Evolutionary conservation across 2,797 vertebrate genomes (phyloP).

Genomic region (Muraenolepis orangiensis): DNA sequence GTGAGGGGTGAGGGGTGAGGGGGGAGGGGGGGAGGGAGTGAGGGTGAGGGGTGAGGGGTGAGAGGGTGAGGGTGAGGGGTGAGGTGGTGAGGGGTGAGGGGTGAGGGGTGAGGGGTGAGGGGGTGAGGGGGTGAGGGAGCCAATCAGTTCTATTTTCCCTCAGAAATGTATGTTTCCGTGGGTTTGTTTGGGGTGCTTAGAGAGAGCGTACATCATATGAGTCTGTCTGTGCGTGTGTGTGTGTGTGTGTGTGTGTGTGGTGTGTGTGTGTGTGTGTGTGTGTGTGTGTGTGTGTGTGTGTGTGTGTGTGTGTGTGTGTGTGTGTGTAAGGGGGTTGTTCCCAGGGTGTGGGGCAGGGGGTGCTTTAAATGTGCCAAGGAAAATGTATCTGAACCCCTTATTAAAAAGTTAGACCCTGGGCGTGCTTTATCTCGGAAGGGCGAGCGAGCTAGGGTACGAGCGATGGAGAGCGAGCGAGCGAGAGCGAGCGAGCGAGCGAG

Average conservation of each 20-base stretch:
- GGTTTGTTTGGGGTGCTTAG: background rate
- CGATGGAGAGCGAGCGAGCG: conserved; percentile 9
- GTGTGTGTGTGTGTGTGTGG: no score
- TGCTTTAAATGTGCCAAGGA: conserved; percentile 49
- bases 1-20: background rate
- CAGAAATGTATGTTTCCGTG: no score
- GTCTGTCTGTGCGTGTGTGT: no score
- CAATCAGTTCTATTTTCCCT: no score
- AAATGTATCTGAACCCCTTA: conserved; percentile 36
- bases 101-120: background rate
- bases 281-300: no score
- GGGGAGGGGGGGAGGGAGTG: background rate
- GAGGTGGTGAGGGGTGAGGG: background rate
- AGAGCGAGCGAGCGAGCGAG: background rate
- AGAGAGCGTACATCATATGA: background rate
- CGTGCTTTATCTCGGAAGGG: conserved; percentile 20
- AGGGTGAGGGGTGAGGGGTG: background rate
- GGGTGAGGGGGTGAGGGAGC: background rate
- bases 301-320: no score
- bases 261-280: no score
- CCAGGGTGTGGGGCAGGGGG: background rate
- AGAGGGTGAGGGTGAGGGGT: background rate
- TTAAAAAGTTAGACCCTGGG: background rate
- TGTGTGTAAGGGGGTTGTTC: background rate
- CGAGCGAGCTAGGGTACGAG: background rate